These are phyloP conservation scores for Chymomyza procnemis DNA, from an alignment of 2,888 invertebrate genomes.

Conservation along the genomic window DNA sequence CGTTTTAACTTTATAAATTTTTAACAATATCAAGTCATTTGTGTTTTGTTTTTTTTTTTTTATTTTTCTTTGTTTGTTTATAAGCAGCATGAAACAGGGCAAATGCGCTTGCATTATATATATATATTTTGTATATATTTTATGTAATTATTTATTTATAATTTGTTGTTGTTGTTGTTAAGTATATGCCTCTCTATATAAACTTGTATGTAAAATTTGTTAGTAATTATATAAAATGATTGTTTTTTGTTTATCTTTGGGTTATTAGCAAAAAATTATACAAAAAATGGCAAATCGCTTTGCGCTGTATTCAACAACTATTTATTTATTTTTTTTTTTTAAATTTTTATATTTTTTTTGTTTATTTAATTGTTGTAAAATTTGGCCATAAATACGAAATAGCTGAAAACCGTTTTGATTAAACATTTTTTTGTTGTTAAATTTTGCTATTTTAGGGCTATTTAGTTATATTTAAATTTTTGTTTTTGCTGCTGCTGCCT, in stretches of 20 bases:
- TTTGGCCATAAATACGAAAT: conserved; percentile 68
- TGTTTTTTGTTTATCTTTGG: conserved; percentile 54
- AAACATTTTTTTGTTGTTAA: conserved; percentile 46
- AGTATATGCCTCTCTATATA: conserved; percentile 29
- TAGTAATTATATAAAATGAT: conserved; percentile 42
- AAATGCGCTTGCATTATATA: conserved; percentile 22
- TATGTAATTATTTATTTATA: conserved; percentile 23
- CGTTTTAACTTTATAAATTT: conserved; percentile 35
- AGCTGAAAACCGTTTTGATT: conserved; percentile 67
- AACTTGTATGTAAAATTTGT: conserved; percentile 59
- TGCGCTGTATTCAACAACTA: conserved; percentile 13
- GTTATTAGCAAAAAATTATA: conserved; percentile 65
- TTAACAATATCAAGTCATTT: conserved; percentile 53
- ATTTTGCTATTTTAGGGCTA: conserved; percentile 18
- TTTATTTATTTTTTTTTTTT: conserved; percentile 15
- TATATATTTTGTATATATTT: conserved; percentile 21
- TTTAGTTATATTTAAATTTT: conserved; percentile 18
- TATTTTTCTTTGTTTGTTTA: conserved; percentile 15
- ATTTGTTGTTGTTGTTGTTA: conserved; percentile 15
- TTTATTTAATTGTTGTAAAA: conserved; percentile 57
- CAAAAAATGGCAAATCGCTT: conserved; percentile 46
- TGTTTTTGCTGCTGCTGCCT: not conserved
- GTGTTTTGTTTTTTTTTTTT: too few species aligned
- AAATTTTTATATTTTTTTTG: conserved; percentile 10
- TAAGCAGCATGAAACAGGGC: conserved; percentile 39